Percentiles rank a stretch among this genome's conserved stretches.
Conservation (phyloP, 2,888 invertebrate genomes). For the Catocala sponsa region DNA sequence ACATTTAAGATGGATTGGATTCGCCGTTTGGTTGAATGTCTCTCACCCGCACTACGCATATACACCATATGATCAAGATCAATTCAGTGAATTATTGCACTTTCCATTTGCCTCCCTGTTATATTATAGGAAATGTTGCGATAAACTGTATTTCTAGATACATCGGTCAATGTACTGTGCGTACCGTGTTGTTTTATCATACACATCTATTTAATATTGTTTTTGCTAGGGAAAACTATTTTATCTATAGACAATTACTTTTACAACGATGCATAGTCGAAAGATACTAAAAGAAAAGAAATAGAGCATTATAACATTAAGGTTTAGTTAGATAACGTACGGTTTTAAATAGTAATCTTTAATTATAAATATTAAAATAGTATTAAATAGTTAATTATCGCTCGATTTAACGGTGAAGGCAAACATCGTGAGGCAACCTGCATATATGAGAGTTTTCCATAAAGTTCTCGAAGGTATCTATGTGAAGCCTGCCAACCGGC, state of each 20-base stretch:
- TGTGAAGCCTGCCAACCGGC: no score
- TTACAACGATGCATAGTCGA: neutral
- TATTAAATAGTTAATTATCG: no score
- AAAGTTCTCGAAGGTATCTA: no score
- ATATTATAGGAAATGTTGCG: slow-evolving; percentile 52
- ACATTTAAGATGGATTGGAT: neutral
- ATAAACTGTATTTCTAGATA: slow-evolving; percentile 35
- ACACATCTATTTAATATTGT: slow-evolving; percentile 7
- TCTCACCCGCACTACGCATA: slow-evolving; percentile 21
- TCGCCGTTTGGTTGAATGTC: neutral
- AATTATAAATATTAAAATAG: no score
- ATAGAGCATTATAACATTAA: no score
- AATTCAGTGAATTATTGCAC: slow-evolving; percentile 57
- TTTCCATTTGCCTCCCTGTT: slow-evolving; percentile 58
- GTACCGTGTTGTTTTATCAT: slow-evolving; percentile 27
- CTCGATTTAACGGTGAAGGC: no score
- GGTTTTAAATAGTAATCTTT: no score
- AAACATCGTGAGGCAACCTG: no score
- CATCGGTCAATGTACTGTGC: slow-evolving; percentile 16
- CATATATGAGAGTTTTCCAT: no score
- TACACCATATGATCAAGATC: slow-evolving; percentile 52
- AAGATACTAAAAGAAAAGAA: neutral
- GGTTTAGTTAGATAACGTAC: no score
- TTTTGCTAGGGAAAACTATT: slow-evolving; percentile 5
- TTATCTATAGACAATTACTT: slow-evolving; percentile 4